phyloP scores from a whole-genome alignment of 1,140 invertebrate genomes.

The Micrasema minimum region DNA sequence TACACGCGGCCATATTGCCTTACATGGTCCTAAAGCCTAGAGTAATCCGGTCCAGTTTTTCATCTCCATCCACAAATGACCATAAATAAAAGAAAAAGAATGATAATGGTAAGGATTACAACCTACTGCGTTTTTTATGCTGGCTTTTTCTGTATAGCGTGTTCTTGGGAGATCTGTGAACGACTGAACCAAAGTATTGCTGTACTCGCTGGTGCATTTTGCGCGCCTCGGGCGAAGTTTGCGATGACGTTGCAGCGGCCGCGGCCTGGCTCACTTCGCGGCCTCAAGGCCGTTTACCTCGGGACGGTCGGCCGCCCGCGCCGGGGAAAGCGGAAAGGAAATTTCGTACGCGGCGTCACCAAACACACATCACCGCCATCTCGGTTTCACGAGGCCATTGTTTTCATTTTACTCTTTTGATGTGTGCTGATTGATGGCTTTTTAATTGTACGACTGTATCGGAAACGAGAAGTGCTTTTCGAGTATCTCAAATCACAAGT shows the following conservation, averaged over 20 bases:
- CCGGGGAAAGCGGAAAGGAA: slow-evolving; percentile 29
- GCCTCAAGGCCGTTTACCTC: slow-evolving; percentile 44
- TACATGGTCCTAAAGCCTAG: neutral
- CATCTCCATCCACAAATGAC: no score
- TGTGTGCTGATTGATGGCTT: no score
- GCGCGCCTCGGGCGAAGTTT: slow-evolving; percentile 22
- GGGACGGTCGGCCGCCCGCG: slow-evolving; percentile 34
- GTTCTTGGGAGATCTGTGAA: neutral
- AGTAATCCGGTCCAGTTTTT: neutral
- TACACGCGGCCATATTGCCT: neutral
- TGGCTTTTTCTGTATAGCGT: no score
- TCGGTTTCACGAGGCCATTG: no score
- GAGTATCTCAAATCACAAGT: no score
- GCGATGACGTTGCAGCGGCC: slow-evolving; percentile 23
- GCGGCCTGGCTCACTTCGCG: slow-evolving; percentile 18
- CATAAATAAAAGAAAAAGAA: slow-evolving; percentile 1
- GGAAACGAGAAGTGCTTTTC: no score
- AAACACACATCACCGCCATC: no score
- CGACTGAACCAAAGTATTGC: neutral
- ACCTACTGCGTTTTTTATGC: no score
- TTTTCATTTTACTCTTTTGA: no score
- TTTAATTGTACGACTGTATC: no score
- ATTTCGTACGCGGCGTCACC: neutral
- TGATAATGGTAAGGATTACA: neutral
- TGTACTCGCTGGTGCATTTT: slow-evolving; percentile 10